Evolutionary conservation across 2,113 vertebrate genomes (phyloP).

Genomic region (Panthera tigris): DNA sequence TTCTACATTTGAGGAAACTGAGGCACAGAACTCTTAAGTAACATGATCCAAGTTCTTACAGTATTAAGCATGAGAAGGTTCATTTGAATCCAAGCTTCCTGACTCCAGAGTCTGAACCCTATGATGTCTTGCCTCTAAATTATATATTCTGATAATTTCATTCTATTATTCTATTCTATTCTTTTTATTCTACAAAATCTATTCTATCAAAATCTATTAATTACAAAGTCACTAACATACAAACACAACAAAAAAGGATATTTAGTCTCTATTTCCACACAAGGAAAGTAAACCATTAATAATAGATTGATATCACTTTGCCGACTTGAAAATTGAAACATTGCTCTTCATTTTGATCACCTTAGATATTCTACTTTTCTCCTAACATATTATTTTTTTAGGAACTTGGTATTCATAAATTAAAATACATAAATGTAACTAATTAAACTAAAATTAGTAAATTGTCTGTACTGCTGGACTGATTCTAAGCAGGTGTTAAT

Average conservation of each 20-base stretch:
- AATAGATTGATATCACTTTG: neutral
- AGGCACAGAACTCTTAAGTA: neutral
- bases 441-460: conserved; percentile 9
- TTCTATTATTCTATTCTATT: neutral
- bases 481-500: neutral
- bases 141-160: neutral
- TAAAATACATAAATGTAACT: neutral
- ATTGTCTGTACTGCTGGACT: neutral
- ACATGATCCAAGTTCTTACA: neutral
- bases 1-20: neutral
- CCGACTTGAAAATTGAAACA: neutral
- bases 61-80: fast-evolving
- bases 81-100: neutral
- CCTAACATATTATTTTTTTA: neutral
- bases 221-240: neutral
- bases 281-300: neutral
- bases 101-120: neutral
- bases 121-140: neutral
- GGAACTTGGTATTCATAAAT: neutral
- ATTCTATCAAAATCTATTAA: neutral
- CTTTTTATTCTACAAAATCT: neutral
- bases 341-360: neutral
- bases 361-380: neutral
- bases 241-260: neutral
- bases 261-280: neutral